These are phyloP conservation scores for Dunckerocampus dactyliophorus DNA, from an alignment of 2,113 vertebrate species.

Conservation along the genomic window DNA sequence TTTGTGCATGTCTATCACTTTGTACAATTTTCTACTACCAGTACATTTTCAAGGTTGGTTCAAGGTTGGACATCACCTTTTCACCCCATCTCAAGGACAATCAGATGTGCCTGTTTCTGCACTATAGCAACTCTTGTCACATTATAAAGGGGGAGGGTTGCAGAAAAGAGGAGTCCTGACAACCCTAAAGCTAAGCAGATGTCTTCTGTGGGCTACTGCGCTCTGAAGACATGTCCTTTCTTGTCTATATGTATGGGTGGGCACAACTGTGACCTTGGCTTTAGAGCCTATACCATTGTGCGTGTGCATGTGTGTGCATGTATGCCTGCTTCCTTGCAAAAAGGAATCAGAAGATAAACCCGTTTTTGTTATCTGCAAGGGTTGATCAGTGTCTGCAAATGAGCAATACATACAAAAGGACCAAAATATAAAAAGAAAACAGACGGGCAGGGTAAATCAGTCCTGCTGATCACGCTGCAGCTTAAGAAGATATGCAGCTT, in stretches of 20 bases:
- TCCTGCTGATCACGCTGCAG: too few relatives aligned
- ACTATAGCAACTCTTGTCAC: conserved; percentile 19
- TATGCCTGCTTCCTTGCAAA: not conserved
- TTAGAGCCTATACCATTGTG: not conserved
- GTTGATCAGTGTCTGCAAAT: too few relatives aligned
- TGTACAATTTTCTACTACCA: too few relatives aligned
- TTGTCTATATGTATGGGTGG: conserved; percentile 1
- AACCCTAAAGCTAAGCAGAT: conserved; percentile 42
- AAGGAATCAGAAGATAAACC: conserved; percentile 14
- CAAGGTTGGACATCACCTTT: not conserved
- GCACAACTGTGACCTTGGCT: conserved; percentile 3
- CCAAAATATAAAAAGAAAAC: too few relatives aligned
- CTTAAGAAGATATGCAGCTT: too few relatives aligned
- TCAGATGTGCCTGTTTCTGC: not conserved
- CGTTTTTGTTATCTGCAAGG: too few relatives aligned
- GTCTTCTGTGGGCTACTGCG: conserved; percentile 20
- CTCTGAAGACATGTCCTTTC: conserved; percentile 6
- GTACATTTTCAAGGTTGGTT: too few relatives aligned
- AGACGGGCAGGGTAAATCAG: too few relatives aligned
- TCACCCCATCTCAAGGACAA: conserved; percentile 6
- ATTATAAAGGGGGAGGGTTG: not conserved
- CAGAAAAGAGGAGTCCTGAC: conserved; percentile 19
- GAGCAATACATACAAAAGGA: too few relatives aligned
- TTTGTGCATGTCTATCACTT: too few relatives aligned
- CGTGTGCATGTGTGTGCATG: not conserved